A percentile compares a stretch with the other conserved stretches of the same genome.
These are phyloP conservation scores for Oophaga sylvatica DNA, from an alignment of 2,797 vertebrate genomes.

Conservation along the genomic window DNA sequence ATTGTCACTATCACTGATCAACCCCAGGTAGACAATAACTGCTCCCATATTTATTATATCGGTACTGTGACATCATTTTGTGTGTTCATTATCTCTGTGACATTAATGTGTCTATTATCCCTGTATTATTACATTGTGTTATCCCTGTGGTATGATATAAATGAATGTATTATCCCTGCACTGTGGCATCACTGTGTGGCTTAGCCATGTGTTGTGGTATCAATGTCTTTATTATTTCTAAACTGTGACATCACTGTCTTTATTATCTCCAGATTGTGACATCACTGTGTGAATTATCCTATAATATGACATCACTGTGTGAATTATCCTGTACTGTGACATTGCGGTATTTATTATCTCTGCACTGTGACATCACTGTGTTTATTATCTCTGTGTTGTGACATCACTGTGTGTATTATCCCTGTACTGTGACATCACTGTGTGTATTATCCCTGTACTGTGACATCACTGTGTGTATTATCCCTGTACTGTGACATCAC, in stretches of 20 bases:
- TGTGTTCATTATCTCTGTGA: too few relatives aligned
- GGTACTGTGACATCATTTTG: too few relatives aligned
- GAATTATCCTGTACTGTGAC: background rate
- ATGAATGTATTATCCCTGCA: background rate
- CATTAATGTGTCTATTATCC: too few relatives aligned
- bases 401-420: background rate
- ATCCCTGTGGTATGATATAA: too few relatives aligned
- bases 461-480: background rate
- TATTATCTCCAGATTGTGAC: background rate
- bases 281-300: background rate
- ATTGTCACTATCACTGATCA: background rate
- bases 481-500: background rate
- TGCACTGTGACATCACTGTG: constrained; percentile 3
- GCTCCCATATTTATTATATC: too few relatives aligned
- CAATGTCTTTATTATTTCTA: background rate
- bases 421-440: background rate
- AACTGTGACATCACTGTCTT: background rate
- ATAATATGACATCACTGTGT: background rate
- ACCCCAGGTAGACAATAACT: background rate
- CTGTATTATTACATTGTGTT: too few relatives aligned
- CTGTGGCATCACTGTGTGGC: background rate
- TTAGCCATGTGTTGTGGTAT: background rate
- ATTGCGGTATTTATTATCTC: too few relatives aligned
- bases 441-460: background rate
- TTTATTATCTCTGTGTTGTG: background rate